These are phyloP conservation scores for Simalia tracyae DNA, from an alignment of 2,797 vertebrate species.

Conservation along the genomic window DNA sequence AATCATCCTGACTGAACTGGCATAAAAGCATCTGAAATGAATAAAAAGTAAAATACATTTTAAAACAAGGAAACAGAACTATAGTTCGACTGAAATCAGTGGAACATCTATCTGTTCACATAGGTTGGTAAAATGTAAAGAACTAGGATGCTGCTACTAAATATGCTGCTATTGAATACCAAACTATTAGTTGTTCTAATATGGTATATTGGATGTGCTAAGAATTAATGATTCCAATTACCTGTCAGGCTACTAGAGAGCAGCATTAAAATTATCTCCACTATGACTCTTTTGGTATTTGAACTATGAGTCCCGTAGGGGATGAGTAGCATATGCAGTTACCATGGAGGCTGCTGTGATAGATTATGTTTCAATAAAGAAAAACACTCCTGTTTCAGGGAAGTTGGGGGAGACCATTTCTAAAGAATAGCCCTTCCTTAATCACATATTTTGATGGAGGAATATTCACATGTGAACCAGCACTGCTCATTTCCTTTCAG, in stretches of 20 bases:
- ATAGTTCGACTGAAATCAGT: not conserved
- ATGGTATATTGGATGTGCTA: constrained; percentile 52
- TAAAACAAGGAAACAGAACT: not conserved
- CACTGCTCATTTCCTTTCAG: constrained; percentile 67
- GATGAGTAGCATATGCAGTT: constrained; percentile 25
- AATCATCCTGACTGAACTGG: not conserved
- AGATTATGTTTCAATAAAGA: constrained; percentile 66
- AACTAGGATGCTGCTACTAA: not conserved
- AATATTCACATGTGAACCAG: constrained; percentile 67
- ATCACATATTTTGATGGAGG: constrained; percentile 69
- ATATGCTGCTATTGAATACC: not conserved
- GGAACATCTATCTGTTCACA: not conserved
- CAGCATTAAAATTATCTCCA: constrained; percentile 45
- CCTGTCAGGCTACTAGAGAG: constrained; percentile 49
- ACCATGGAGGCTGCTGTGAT: constrained; percentile 53
- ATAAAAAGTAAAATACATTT: not conserved
- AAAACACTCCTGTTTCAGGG: constrained; percentile 64
- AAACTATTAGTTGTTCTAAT: constrained; percentile 15
- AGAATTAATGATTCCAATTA: constrained; percentile 61
- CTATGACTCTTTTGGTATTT: constrained; percentile 41
- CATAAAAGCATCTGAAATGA: not conserved
- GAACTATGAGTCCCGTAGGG: constrained; percentile 15
- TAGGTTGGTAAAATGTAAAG: not conserved
- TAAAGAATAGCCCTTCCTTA: constrained; percentile 70
- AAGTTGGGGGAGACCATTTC: constrained; percentile 68